Conservation (phyloP, 2,888 invertebrate genomes). For the Steinernema hermaphroditum region DNA sequence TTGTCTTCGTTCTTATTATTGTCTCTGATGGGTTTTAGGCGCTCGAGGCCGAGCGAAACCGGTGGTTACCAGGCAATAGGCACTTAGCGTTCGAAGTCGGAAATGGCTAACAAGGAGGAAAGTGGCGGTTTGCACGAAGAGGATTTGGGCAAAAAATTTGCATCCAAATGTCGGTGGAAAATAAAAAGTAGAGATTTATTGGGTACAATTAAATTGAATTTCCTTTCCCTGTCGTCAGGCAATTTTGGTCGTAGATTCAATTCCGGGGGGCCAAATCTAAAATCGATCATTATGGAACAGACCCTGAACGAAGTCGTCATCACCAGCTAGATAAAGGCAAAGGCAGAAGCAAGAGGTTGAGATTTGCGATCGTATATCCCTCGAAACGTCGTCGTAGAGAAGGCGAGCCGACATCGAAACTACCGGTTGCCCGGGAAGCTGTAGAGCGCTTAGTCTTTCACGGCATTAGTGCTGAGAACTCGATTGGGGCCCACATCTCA, state of each 20-base stretch:
- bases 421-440: constrained; percentile 19
- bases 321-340: not conserved
- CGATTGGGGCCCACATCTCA: not conserved
- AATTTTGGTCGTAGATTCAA: constrained; percentile 19
- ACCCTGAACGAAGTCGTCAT: not conserved
- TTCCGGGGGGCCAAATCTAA: constrained; percentile 18
- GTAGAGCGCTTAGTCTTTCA: not conserved
- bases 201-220: constrained; percentile 29
- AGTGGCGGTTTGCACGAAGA: constrained; percentile 25
- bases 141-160: constrained; percentile 6
- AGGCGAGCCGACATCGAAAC: not conserved
- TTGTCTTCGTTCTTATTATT: not conserved
- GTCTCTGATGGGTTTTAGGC: not conserved
- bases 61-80: constrained; percentile 8
- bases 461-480: not conserved
- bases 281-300: constrained; percentile 1
- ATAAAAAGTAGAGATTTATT: constrained; percentile 27
- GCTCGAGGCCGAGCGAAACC: not conserved
- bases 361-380: no score
- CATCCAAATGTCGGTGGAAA: constrained; percentile 4
- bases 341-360: not conserved
- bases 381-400: no score
- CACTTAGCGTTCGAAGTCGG: not conserved
- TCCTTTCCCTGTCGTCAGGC: constrained; percentile 24
- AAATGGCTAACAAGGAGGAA: constrained; percentile 16